Evolutionary conservation across 2,888 invertebrate genomes (phyloP), one percentile per base, ranked within the genome.

Genomic region (Pyrrhosoma nymphula): DNA sequence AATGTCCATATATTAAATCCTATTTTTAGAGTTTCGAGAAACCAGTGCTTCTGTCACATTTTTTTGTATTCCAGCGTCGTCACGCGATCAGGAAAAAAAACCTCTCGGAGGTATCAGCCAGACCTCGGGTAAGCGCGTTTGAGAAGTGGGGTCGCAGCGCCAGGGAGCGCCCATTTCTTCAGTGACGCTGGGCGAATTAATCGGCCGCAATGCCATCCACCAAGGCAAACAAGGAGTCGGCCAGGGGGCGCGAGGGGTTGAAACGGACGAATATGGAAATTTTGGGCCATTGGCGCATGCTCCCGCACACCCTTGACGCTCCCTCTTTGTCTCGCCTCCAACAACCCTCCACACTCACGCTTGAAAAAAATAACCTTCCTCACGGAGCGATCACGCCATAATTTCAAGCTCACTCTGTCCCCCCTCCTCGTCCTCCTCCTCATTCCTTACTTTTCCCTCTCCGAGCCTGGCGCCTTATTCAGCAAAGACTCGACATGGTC

Each of bases 151-250:
- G 12, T 16, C 2, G 16, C 4, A 16, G 35, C 26, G 4, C 30
- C 16, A 6, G 82, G 8, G 82, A 82, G 82, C 35, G 35, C 82
- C 18, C 14, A 82, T 82, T 14, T 20, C n/a, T 16, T 35, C 82
- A 82, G 35, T 35, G 82, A 82, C 82, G 35, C 82, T 6, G 16
- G 82, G 35, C 82, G 35, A 82, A 82, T 82, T 82, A 82, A 82
- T 82, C 82, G 82, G 30, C 82, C 82, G 82, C 82, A 82, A 82
- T 35, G 35, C 82, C 82, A 82, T 35, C 69, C 69, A 69, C 69
- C 69, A 35, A 16, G 12, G n/a, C 30, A 82, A n/a, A 82, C 30
- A 35, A 82, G 35, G 16, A 82, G 35, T 30, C 82, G 0, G 82
- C 35, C 82, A 16, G 30, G 3, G 82, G 82, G 14, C 30, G 82